phyloP scores from a whole-genome alignment of 2,888 invertebrate species.

The Aphidoletes aphidimyza region DNA sequence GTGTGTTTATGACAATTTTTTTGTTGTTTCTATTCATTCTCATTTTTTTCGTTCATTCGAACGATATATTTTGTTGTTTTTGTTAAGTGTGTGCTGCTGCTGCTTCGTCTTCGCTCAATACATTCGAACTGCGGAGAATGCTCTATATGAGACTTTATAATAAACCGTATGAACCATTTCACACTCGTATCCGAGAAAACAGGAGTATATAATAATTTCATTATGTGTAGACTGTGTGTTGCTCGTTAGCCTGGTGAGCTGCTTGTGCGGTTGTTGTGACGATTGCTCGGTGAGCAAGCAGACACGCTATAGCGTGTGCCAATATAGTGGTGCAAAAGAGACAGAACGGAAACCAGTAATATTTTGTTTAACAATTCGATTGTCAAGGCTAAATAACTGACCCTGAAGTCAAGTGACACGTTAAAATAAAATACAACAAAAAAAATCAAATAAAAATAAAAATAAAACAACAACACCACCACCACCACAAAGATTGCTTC shows the following conservation, averaged over 20 bases:
- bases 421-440: constrained; percentile 48
- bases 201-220: constrained; percentile 4
- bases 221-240: not conserved
- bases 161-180: not conserved
- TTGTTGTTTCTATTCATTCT: too few species aligned
- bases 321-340: not conserved
- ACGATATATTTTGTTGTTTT: not conserved
- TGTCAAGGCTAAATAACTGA: constrained; percentile 53
- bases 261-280: not conserved
- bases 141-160: not conserved
- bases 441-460: not conserved
- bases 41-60: too few species aligned
- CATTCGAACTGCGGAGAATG: too few species aligned
- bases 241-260: not conserved
- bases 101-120: too few species aligned
- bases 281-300: not conserved
- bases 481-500: too few species aligned
- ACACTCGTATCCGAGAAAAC: not conserved
- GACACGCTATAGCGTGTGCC: constrained; percentile 4
- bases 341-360: constrained; percentile 54
- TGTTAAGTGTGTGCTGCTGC: too few species aligned
- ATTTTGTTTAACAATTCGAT: constrained; percentile 53
- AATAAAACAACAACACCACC: too few species aligned
- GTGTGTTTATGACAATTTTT: not conserved
- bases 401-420: constrained; percentile 54